These are phyloP conservation scores for Gasterosteus aculeatus DNA, from an alignment of 2,113 vertebrate genomes.

Conservation along the genomic window DNA sequence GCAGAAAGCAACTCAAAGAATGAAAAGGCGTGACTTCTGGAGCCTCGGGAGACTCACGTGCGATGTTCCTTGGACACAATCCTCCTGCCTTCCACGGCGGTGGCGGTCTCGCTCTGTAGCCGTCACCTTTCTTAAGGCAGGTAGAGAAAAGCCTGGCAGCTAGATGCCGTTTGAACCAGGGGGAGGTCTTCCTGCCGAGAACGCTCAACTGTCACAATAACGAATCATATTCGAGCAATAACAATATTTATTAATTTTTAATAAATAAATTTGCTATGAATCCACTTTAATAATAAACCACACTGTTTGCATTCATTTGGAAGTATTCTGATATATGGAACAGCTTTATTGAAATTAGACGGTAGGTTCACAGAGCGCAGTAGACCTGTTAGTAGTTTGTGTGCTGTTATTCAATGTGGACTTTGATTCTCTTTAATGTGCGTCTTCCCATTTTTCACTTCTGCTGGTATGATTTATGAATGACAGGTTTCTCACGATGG, in stretches of 20 bases:
- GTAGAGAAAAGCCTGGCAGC: constrained; percentile 69
- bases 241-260: too few species aligned
- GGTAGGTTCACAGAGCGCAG: too few species aligned
- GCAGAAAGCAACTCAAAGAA: constrained; percentile 77
- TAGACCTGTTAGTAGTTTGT: neutral
- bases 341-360: neutral
- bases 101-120: constrained; percentile 49
- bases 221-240: too few species aligned
- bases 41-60: constrained; percentile 76
- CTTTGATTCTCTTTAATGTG: neutral
- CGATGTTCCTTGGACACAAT: constrained; percentile 80
- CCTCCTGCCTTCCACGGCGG: constrained; percentile 79
- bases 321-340: neutral
- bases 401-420: neutral
- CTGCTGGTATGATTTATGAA: neutral
- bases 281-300: too few species aligned
- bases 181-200: constrained; percentile 62
- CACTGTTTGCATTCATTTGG: neutral
- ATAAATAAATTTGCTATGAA: too few species aligned
- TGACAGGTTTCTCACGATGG: neutral
- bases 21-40: constrained; percentile 79
- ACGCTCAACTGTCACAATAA: constrained; percentile 64
- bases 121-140: constrained; percentile 77
- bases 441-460: neutral
- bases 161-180: constrained; percentile 73